Evolutionary conservation across 2,113 vertebrate genomes (phyloP), one percentile per base, ranked within the genome.

Genomic region (Oostethus manadensis): DNA sequence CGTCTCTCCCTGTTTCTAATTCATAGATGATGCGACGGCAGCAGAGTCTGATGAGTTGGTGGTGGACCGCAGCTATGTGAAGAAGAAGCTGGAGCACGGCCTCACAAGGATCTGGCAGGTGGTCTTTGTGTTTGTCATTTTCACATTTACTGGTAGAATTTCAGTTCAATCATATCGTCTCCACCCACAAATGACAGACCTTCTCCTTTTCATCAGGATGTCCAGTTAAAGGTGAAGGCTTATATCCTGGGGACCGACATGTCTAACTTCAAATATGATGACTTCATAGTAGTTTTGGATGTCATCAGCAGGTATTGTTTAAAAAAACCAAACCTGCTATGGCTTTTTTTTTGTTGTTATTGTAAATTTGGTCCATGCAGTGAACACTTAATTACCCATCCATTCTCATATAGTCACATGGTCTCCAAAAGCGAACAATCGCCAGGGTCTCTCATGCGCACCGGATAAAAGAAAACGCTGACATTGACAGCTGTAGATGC

Each of bases 41-140:
- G 74, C 83, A 14, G 86, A 88, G 59, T 88, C 89, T 0, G 94
- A 95, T 60, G 94, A 98, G 79, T 81, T 84, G 20, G 89, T 83
- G 60, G 95, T 99, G 83, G 94, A 95, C 81, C 95, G 92, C 66
- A 93, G 88, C 77, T 99, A 99, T 4, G 92, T 99, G n/a, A 98
- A 96, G 86, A 98, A 98, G 91, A 98, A 99, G 67, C 80, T 99
- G 61, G 95, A 98, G 67, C 95, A 99, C 0, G 96, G 97, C 33
- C 91, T 99, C 60, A 92, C 93, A 1, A 85, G 97, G 48, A 99
- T 99, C 87, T 99, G 97, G 97, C 97, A 99, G 97, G 97, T 94
- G 69, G 58, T 23, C 53, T 38, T 42, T 14, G 13, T 14, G 14
- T 40, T 40, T 40, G 10, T 40, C 38, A 42, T 14, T 42, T 42